Evolutionary conservation across 2,888 invertebrate genomes (phyloP).

Genomic region (Parascotia fuliginaria): DNA sequence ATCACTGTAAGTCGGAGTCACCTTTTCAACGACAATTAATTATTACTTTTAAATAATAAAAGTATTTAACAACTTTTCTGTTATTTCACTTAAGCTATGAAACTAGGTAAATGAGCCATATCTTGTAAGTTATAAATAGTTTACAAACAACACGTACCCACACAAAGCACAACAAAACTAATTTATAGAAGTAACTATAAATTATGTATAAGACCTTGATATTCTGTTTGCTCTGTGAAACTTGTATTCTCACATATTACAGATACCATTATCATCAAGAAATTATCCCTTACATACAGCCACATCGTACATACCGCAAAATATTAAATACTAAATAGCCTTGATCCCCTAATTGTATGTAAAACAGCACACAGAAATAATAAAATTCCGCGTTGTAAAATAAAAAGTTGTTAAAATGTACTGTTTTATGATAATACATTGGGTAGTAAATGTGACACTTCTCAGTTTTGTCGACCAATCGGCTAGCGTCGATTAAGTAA

Average conservation of each 20-base stretch:
- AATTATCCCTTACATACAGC: neutral
- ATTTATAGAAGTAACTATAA: neutral
- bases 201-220: neutral
- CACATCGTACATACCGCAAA: slow-evolving; percentile 11
- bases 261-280: slow-evolving; percentile 1
- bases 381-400: slow-evolving; percentile 50
- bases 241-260: neutral
- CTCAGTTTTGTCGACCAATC: slow-evolving; percentile 63
- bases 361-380: slow-evolving; percentile 49
- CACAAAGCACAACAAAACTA: too few species aligned
- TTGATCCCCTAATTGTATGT: slow-evolving; percentile 48
- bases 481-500: slow-evolving; percentile 62
- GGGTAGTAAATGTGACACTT: slow-evolving; percentile 67
- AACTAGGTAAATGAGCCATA: too few species aligned
- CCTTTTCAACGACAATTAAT: too few species aligned
- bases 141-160: too few species aligned
- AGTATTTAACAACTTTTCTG: too few species aligned
- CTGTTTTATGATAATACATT: slow-evolving; percentile 67
- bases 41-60: too few species aligned
- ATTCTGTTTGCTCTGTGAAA: neutral
- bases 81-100: too few species aligned
- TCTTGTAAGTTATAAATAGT: too few species aligned
- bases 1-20: too few species aligned
- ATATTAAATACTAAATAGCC: slow-evolving; percentile 39
- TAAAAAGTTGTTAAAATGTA: slow-evolving; percentile 57